A percentile compares a stretch with the other conserved stretches of the same genome.
Evolutionary conservation across 2,888 invertebrate species (phyloP).

Genomic region (Trachelus iudaicus): DNA sequence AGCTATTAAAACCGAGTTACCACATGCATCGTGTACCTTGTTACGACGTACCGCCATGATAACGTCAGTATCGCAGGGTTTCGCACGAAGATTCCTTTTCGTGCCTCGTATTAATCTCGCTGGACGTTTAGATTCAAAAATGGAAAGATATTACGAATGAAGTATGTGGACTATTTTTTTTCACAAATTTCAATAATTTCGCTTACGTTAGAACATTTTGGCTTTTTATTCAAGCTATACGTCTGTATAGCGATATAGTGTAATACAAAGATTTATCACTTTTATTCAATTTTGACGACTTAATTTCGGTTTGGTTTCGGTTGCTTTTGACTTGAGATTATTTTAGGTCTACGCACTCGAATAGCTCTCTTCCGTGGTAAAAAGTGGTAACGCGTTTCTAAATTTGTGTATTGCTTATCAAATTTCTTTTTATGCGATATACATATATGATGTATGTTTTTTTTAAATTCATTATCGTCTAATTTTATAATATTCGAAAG

Average conservation of each 20-base stretch:
- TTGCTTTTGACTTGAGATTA: not conserved
- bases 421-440: not conserved
- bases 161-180: not conserved
- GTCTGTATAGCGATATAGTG: not conserved
- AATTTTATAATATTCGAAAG: not conserved
- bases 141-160: not conserved
- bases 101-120: not conserved
- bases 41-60: not conserved
- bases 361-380: not conserved
- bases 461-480: not conserved
- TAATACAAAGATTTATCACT: too few species aligned
- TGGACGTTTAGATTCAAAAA: not conserved
- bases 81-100: not conserved
- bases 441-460: not conserved
- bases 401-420: not conserved
- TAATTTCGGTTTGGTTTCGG: not conserved
- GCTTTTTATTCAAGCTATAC: not conserved
- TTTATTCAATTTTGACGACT: not conserved
- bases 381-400: not conserved
- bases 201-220: not conserved
- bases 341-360: not conserved
- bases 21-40: constrained; percentile 16
- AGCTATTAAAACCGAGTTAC: constrained; percentile 37
- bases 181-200: not conserved
- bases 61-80: not conserved